Evolutionary conservation across 2,888 invertebrate genomes (phyloP), one percentile per base, ranked within the genome.

Genomic region (Cephus rjabovi): DNA sequence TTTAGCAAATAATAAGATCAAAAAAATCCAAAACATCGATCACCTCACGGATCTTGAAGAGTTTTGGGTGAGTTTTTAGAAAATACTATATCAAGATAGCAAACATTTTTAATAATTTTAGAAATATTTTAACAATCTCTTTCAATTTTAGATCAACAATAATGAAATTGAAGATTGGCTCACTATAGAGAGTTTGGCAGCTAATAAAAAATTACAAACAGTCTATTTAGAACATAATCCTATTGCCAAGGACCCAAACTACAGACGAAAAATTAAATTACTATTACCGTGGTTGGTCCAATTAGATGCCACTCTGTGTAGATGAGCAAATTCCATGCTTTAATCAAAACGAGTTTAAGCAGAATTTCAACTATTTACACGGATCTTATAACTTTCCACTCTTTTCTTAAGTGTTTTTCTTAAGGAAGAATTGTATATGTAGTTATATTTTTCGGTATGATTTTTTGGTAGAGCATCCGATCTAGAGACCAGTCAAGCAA

Each of bases 161-260:
- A 99, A 99, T 92, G 93, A 95, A 85, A 94, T 99, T 73, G 92
- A 94, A 73, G 95, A 96, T 74, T 99, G 99, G 99, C 93, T 93
- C 31, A 96, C 96, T 33, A 89, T 99, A 3, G 96, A 98, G 68
- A 93, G 94, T 76, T 93, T 99, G 73, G 92, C 94, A 33, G 88
- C 92, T 0, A 95, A 96, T 91, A 94, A 94, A 86, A 94, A 94
- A 74, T 90, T 97, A 9, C 91, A 93, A 75, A 99, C 99, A 0
- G 95, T 99, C 76, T 99, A 99, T 91, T 92, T 99, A 86, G 99
- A 99, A 91, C 93, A 96, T 56, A 99, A 99, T 93, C 98, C 99
- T 0, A 91, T 99, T 1, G 95, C 95, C 0, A 93, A 94, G 69
- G 98, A 97, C 93, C 94, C 97, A 0, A 96, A 96, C 85, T 99